These are phyloP conservation scores for Bungarus multicinctus DNA, from an alignment of 2,113 vertebrate genomes.

Conservation along the genomic window DNA sequence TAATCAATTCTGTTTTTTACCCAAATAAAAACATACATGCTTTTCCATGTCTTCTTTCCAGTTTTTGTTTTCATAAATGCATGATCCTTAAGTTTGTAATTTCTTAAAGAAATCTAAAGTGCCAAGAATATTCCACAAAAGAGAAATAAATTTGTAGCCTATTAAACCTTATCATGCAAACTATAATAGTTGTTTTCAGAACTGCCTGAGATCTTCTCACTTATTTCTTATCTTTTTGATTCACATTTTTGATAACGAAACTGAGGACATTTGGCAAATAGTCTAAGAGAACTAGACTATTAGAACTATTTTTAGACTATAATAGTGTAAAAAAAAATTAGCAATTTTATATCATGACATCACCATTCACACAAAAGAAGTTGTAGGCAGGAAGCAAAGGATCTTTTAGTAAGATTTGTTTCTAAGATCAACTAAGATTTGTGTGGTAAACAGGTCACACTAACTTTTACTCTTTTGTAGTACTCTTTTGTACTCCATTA, in stretches of 20 bases:
- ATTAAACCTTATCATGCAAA: background rate
- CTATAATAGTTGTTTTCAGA: background rate
- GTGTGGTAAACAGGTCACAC: background rate
- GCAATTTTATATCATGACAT: background rate
- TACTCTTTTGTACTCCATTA: background rate
- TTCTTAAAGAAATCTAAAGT: constrained; percentile 28
- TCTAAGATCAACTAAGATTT: background rate
- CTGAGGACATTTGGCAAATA: background rate
- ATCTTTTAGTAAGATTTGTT: background rate
- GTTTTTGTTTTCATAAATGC: constrained; percentile 9
- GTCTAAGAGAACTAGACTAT: background rate
- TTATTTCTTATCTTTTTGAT: background rate
- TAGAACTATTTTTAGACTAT: background rate
- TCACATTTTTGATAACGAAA: background rate
- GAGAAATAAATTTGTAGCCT: constrained; percentile 35
- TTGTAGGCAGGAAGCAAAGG: background rate
- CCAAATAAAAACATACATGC: background rate
- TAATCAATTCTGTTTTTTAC: background rate
- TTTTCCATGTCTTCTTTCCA: background rate
- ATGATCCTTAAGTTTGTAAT: background rate
- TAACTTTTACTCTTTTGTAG: background rate
- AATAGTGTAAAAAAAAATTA: background rate
- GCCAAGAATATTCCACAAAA: constrained; percentile 18
- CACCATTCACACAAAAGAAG: background rate
- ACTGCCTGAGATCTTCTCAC: background rate